phyloP scores from a whole-genome alignment of 2,888 invertebrate species.

The Acanthosoma haemorrhoidale region DNA sequence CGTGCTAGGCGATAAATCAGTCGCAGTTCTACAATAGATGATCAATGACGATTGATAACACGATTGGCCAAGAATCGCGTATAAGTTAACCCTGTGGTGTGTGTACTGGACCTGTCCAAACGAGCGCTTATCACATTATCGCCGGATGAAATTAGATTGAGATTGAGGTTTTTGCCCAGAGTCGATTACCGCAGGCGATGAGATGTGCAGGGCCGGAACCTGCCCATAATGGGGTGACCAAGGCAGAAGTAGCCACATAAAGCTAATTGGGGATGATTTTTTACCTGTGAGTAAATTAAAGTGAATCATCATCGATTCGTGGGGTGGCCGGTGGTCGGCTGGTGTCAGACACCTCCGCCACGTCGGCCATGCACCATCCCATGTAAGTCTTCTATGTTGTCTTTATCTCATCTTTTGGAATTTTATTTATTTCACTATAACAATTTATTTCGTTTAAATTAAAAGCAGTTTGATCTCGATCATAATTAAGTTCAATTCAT shows the following conservation, averaged over 20 bases:
- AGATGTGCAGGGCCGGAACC: not conserved
- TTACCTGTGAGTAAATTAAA: conserved; percentile 28
- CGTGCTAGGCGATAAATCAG: too few species aligned
- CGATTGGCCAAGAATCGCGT: too few species aligned
- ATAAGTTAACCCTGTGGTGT: too few species aligned
- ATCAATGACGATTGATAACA: too few species aligned
- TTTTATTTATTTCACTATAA: not conserved
- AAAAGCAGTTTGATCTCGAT: too few species aligned
- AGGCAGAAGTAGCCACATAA: not conserved
- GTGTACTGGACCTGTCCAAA: too few species aligned
- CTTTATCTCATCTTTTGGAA: not conserved
- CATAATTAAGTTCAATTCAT: too few species aligned
- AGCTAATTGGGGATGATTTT: conserved; percentile 25
- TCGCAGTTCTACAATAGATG: too few species aligned
- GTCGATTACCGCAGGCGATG: too few species aligned
- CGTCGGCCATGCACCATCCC: conserved; percentile 4
- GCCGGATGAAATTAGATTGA: too few species aligned
- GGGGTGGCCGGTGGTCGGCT: not conserved
- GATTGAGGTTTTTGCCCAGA: too few species aligned
- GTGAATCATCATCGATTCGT: conserved; percentile 26
- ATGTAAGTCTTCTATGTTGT: not conserved
- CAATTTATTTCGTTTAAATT: not conserved
- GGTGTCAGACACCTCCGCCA: not conserved
- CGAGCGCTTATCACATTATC: too few species aligned
- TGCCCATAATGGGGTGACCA: not conserved